Evolutionary conservation across 1,140 invertebrate species (phyloP), one percentile per base, ranked within the genome.

Genomic region (Drosophila nasuta): DNA sequence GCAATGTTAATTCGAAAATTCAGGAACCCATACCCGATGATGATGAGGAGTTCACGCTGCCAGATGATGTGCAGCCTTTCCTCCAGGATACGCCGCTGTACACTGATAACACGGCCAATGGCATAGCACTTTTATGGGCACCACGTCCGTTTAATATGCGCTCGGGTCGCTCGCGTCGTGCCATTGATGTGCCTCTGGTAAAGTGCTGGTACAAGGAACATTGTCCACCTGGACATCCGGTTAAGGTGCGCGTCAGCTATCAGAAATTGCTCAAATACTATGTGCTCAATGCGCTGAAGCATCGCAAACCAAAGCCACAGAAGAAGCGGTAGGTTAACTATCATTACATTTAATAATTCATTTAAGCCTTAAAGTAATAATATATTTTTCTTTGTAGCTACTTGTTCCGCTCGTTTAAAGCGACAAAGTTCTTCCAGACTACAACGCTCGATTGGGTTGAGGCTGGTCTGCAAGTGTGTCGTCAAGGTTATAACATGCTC

Each of bases 381-480:
- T 33, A 1, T n/a, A 46, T n/a, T 62, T 58, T 15, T 2, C 2
- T 33, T 58, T 5, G 5, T 30, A 92, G 91, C 5, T 99, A 99
- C 91, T 93, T 99, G 11, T 99, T 99, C 95, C 95, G 98, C 13
- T 99, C 99, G 0, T 99, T 99, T 93, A 99, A 99, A 93, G 97
- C 98, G 0, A 99, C 99, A 0, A 99, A 99, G 93, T 99, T 99
- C 93, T 99, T 99, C 94, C 99, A 99, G 95, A 98, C 98, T 0
- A 99, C 99, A 11, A 99, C 98, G 1, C 94, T 99, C 65, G 99
- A 99, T 93, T 99, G 99, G 99, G 99, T 99, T 1, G 99, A 99
- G 93, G 98, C 98, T 59, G 99, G 99, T 28, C 93, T 99, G 5
- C 97, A 98, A 94, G 99, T 99, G 0, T 99, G 99, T 92, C 95